Evolutionary conservation across 2,797 vertebrate genomes (phyloP).

Genomic region (Rhynchonycteris naso): DNA sequence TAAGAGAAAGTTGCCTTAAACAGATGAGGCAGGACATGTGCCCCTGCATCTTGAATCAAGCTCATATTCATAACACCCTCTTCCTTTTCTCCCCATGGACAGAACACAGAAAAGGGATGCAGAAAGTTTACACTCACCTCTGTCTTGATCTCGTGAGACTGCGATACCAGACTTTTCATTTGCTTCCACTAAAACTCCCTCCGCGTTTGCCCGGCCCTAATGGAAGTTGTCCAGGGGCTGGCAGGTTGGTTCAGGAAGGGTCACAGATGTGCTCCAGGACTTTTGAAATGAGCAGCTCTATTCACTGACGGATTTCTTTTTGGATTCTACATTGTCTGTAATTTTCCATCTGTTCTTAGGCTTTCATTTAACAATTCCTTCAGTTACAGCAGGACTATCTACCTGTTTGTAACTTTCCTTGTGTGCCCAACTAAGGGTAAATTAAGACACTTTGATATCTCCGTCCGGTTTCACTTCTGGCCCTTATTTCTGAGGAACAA

Average conservation of each 20-base stretch:
- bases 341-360: constrained; percentile 58
- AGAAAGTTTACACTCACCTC: not conserved
- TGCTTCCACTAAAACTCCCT: not conserved
- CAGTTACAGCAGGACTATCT: not conserved
- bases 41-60: not conserved
- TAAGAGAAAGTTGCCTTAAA: not conserved
- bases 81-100: not conserved
- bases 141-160: not conserved
- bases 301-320: not conserved
- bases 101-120: not conserved
- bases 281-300: not conserved
- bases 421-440: not conserved
- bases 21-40: fast-evolving
- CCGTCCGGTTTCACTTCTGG: not conserved
- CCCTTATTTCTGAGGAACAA: not conserved
- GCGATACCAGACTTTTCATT: not conserved
- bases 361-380: constrained; percentile 13
- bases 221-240: too few species aligned
- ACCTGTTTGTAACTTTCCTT: not conserved
- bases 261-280: not conserved
- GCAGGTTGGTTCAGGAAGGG: not conserved
- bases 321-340: not conserved
- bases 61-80: fast-evolving
- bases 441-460: not conserved
- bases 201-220: fast-evolving